phyloP scores from a whole-genome alignment of 1,140 invertebrate genomes.

The Nilaparvata lugens region DNA sequence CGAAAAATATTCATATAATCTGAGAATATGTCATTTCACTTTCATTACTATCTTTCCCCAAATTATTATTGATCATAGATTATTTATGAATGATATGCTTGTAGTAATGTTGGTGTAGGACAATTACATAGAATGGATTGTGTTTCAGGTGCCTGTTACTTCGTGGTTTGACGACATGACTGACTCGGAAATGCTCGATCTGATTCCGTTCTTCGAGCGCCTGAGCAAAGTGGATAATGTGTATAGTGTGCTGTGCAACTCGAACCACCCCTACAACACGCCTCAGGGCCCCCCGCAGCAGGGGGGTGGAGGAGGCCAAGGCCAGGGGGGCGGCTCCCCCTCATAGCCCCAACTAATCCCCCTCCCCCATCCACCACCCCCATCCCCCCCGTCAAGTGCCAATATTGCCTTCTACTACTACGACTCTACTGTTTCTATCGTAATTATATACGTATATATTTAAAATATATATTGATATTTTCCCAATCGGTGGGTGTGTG shows the following conservation, averaged over 20 bases:
- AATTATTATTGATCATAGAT: too few species aligned
- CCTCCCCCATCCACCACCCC: background rate
- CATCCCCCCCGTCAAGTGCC: slow-evolving; percentile 15
- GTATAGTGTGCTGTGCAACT: slow-evolving; percentile 83
- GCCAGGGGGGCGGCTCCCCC: background rate
- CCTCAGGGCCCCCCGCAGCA: background rate
- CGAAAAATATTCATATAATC: too few species aligned
- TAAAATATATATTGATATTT: too few species aligned
- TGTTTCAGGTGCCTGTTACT: slow-evolving; percentile 79
- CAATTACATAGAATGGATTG: too few species aligned
- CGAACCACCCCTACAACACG: slow-evolving; percentile 55
- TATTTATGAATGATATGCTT: too few species aligned
- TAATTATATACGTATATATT: too few species aligned
- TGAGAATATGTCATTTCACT: too few species aligned
- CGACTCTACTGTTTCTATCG: too few species aligned
- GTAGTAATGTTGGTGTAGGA: too few species aligned
- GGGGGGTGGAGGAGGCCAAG: too few species aligned
- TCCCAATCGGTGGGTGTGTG: background rate
- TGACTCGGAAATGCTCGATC: slow-evolving; percentile 86
- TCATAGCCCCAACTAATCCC: slow-evolving; percentile 6
- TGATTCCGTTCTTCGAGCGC: slow-evolving; percentile 94
- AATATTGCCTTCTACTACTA: slow-evolving; percentile 22
- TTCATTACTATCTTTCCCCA: too few species aligned
- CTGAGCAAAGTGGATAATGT: slow-evolving; percentile 90
- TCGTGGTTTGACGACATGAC: slow-evolving; percentile 98